A percentile compares a stretch with the other conserved stretches of the same genome.
Conservation (phyloP, 2,888 invertebrate genomes). For the Boloria selene region DNA sequence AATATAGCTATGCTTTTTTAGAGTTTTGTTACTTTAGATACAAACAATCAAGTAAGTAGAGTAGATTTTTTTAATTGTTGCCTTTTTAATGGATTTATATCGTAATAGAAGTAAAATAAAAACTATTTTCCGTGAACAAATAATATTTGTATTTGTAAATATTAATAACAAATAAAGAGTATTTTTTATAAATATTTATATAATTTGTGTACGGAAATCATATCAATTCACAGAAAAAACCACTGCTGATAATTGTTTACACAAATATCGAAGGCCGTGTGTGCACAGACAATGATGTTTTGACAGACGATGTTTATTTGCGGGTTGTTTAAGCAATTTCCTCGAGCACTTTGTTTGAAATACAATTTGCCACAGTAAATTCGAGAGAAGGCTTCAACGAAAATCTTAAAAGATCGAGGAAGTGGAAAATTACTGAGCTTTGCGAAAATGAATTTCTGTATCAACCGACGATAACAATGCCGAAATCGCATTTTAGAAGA, state of each 20-base stretch:
- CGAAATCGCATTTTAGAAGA: background rate
- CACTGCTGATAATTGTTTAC: background rate
- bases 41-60: no score
- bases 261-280: background rate
- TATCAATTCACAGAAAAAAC: no score
- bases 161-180: no score
- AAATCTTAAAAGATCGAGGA: slow-evolving; percentile 35
- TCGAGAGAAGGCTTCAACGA: slow-evolving; percentile 24
- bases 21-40: no score
- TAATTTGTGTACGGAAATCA: no score
- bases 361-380: slow-evolving; percentile 30
- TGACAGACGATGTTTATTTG: slow-evolving; percentile 13
- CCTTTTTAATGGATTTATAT: no score
- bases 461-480: slow-evolving; percentile 25
- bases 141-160: no score
- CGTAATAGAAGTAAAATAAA: no score
- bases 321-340: slow-evolving; percentile 6
- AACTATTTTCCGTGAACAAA: no score
- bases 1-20: no score
- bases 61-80: no score
- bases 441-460: slow-evolving; percentile 27
- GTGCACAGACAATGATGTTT: background rate
- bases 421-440: slow-evolving; percentile 37
- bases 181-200: no score
- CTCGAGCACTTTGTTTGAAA: slow-evolving; percentile 1